phyloP scores from a whole-genome alignment of 2,888 invertebrate genomes.

The Caenorhabditis wallacei region DNA sequence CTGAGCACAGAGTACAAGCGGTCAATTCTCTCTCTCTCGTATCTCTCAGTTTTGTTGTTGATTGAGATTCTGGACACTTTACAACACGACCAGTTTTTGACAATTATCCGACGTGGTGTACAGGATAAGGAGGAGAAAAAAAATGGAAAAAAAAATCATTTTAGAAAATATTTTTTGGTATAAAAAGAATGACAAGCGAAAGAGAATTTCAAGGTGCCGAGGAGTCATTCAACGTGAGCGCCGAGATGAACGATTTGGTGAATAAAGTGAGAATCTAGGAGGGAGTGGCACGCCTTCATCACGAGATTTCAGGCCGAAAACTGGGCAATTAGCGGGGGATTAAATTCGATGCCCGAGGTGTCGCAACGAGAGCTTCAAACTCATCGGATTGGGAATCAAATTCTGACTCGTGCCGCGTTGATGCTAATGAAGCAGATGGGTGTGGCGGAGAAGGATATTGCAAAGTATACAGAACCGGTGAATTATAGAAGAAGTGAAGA shows the following conservation, averaged over 20 bases:
- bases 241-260: conserved; percentile 45
- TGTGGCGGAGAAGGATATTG: background rate
- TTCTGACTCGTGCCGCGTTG: conserved; percentile 39
- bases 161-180: too few relatives aligned
- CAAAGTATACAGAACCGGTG: background rate
- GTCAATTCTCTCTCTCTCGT: background rate
- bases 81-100: background rate
- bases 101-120: background rate
- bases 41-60: conserved; percentile 10
- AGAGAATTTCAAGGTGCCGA: background rate
- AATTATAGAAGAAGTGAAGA: background rate
- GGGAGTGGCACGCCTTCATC: background rate
- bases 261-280: conserved; percentile 7
- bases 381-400: conserved; percentile 16
- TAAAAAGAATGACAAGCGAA: too few relatives aligned
- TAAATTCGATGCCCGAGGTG: conserved; percentile 28
- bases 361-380: conserved; percentile 10
- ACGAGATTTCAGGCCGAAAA: conserved; percentile 30
- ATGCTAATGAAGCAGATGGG: conserved; percentile 41
- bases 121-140: background rate
- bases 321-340: conserved; percentile 18
- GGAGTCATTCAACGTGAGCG: conserved; percentile 16
- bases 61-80: conserved; percentile 7
- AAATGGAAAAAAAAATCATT: background rate
- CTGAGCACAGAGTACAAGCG: conserved; percentile 30